Percentiles rank a stretch among this genome's conserved stretches.
These are phyloP conservation scores for Diarsia brunnea DNA, from an alignment of 2,888 invertebrate genomes.

Conservation along the genomic window DNA sequence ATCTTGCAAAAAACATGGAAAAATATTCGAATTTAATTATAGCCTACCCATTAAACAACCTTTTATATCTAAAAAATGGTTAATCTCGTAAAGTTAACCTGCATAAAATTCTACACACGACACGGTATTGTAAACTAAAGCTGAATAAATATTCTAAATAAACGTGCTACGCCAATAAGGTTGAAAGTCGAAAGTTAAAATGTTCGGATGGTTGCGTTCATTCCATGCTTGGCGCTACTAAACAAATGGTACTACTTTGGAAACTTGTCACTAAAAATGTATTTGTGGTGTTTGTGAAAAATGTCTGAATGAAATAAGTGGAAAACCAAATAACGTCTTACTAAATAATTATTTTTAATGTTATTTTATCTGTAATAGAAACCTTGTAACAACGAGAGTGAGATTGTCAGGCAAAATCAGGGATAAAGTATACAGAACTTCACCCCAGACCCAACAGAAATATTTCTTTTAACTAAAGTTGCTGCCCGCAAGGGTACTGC, in stretches of 20 bases:
- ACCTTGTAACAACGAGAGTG: no score
- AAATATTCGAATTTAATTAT: neutral
- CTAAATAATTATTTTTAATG: neutral
- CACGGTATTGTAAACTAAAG: slow-evolving; percentile 11
- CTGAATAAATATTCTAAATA: slow-evolving; percentile 33
- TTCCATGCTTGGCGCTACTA: slow-evolving; percentile 43
- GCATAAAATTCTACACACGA: slow-evolving; percentile 14
- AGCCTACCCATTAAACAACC: no score
- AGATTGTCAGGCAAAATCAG: neutral
- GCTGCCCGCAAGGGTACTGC: no score
- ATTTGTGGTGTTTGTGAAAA: slow-evolving; percentile 11
- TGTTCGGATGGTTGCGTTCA: slow-evolving; percentile 33
- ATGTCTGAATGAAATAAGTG: neutral
- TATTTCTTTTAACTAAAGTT: no score
- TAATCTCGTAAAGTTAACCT: no score
- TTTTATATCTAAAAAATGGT: no score
- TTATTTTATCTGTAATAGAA: neutral
- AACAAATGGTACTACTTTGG: slow-evolving; percentile 32
- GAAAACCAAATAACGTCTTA: neutral
- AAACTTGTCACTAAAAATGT: slow-evolving; percentile 3
- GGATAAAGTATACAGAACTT: neutral
- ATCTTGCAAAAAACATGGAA: neutral
- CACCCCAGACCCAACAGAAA: no score
- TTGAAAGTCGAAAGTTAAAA: slow-evolving; percentile 51
- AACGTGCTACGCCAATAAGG: slow-evolving; percentile 47